phyloP scores from a whole-genome alignment of 92 coral and sea anemone species.

The Phenganax marumi region DNA sequence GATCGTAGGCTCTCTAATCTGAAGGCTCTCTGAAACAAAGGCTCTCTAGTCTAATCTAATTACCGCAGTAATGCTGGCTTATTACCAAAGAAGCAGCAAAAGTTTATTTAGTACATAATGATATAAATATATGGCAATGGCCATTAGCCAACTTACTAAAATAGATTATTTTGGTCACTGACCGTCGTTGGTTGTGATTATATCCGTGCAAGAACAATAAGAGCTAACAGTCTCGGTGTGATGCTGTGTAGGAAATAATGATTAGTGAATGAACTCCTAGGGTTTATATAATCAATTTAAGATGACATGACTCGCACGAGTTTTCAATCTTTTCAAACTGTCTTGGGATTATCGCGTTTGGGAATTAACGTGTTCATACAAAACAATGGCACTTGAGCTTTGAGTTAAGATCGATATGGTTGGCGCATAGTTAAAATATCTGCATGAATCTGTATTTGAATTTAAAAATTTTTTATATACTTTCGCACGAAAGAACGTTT shows the following conservation, averaged over 20 bases:
- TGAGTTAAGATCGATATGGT: background rate
- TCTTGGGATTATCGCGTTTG: background rate
- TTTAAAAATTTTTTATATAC: no score
- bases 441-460: no score
- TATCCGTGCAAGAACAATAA: background rate
- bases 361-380: background rate
- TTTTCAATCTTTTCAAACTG: background rate
- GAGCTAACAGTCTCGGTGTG: background rate
- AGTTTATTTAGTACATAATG: background rate
- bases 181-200: background rate
- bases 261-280: slow-evolving; percentile 1
- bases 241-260: background rate
- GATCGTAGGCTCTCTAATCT: no score
- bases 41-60: background rate
- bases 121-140: background rate
- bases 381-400: background rate
- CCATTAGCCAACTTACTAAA: no score
- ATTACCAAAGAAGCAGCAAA: background rate
- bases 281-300: slow-evolving; percentile 1
- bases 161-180: background rate
- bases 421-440: no score
- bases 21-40: no score
- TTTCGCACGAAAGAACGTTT: no score
- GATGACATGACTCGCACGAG: slow-evolving; percentile 10
- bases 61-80: background rate